Evolutionary conservation across 2,797 vertebrate species (phyloP).

Genomic region (Crocodylus rhombifer): DNA sequence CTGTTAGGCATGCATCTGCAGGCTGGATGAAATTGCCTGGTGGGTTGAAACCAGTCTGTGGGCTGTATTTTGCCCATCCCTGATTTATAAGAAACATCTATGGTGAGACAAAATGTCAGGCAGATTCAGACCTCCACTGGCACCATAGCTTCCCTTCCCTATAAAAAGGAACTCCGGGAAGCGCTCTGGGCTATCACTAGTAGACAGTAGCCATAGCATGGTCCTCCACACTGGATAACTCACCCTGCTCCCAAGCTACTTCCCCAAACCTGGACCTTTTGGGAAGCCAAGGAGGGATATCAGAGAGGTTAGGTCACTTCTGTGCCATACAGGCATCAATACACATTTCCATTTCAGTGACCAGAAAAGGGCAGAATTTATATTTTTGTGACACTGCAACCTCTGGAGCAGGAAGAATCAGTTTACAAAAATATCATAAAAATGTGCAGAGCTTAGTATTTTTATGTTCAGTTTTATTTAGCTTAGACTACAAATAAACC

Average conservation of each 20-base stretch:
- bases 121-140: not conserved
- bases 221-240: too few species aligned
- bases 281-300: not conserved
- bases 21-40: too few species aligned
- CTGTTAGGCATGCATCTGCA: too few species aligned
- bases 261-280: not conserved
- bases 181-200: too few species aligned
- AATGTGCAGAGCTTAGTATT: not conserved
- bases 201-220: too few species aligned
- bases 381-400: not conserved
- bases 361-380: not conserved
- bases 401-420: not conserved
- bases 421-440: not conserved
- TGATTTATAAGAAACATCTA: not conserved
- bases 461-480: not conserved
- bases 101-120: not conserved
- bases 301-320: not conserved
- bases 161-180: too few species aligned
- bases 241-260: not conserved
- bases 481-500: not conserved
- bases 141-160: too few species aligned
- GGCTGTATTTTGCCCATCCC: too few species aligned
- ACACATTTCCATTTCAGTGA: not conserved
- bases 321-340: not conserved
- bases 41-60: too few species aligned